Base-by-base conservation (phyloP, 2,113 vertebrate species). In the Hemicordylus capensis region DNA sequence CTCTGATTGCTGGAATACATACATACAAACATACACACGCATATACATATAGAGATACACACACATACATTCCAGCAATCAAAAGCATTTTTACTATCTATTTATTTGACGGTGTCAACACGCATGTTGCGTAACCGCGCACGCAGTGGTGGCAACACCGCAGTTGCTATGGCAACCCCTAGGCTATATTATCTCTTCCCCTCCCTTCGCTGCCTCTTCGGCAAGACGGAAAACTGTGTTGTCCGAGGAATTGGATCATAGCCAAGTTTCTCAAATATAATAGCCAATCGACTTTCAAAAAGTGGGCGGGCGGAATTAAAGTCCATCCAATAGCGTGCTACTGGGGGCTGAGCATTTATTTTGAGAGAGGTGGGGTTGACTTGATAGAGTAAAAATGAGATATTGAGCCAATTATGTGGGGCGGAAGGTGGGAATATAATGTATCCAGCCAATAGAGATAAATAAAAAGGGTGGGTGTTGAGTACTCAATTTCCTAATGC, bases 361-460 rank as follows among this genome's bases (percentile, higher is more conserved):
- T 56, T 24, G 66, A 1, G 19, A 37, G 12, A 22, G 37, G 1
- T 15, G 0, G 1, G 9, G 17, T 58, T 11, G 46, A 56, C n/a
- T 12, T 20, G 17, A 77, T 14, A 2, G 3, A 46, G n/a, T 24
- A 31, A 7, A 48, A 5, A 12, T 66, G 17, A 11, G 2, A 2
- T 7, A 10, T 14, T 12, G 12, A 42, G 19, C 81, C 86, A 39
- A 59, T 88, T 11, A 39, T 3, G 26, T 26, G 10, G 15, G 19
- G 69, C 6, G 4, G 6, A 7, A 59, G 59, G 46, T 37, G 37
- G 81, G 59, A 0, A 2, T 28, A n/a, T 1, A 19, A 11, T 20
- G 11, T 5, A 20, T 44, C 2, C 9, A 64, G 19, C 76, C 67
- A 88, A 84, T 88, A 12, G 22, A 0, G 4, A 46, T 26, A 42